Percentiles rank a stretch among this genome's conserved stretches.
phyloP scores from a whole-genome alignment of 2,113 vertebrate genomes.

The Platichthys stellatus region DNA sequence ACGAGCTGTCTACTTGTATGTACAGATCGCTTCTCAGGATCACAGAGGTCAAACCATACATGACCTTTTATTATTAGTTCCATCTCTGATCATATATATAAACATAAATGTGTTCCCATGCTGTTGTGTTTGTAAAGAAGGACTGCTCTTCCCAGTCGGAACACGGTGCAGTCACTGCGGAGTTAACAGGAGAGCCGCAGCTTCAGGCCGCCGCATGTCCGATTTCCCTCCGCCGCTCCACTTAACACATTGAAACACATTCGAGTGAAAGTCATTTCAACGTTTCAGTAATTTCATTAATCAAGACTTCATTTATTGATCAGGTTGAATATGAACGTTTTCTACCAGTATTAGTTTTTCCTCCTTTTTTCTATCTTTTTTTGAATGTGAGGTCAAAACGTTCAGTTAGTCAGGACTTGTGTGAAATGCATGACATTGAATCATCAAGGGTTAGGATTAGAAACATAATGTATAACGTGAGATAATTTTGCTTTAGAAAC shows the following conservation, averaged over 20 bases:
- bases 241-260: constrained; percentile 1
- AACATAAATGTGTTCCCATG: not conserved
- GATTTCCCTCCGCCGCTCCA: constrained; percentile 8
- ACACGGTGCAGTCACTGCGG: constrained; percentile 26
- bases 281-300: not conserved
- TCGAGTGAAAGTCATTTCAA: not conserved
- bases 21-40: not conserved
- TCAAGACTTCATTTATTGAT: not conserved
- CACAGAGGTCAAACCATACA: constrained; percentile 62
- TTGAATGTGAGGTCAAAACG: constrained; percentile 3
- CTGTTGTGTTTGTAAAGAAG: not conserved
- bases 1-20: not conserved
- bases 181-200: constrained; percentile 56
- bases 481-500: not conserved
- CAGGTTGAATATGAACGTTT: not conserved
- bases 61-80: constrained; percentile 34
- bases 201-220: constrained; percentile 40
- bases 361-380: not conserved
- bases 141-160: not conserved
- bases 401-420: not conserved
- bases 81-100: not conserved
- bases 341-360: not conserved
- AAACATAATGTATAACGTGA: not conserved
- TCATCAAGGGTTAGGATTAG: not conserved
- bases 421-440: not conserved